Evolutionary conservation across 2,888 invertebrate genomes (phyloP), one percentile per base, ranked within the genome.

Genomic region (Abrostola triplasia): DNA sequence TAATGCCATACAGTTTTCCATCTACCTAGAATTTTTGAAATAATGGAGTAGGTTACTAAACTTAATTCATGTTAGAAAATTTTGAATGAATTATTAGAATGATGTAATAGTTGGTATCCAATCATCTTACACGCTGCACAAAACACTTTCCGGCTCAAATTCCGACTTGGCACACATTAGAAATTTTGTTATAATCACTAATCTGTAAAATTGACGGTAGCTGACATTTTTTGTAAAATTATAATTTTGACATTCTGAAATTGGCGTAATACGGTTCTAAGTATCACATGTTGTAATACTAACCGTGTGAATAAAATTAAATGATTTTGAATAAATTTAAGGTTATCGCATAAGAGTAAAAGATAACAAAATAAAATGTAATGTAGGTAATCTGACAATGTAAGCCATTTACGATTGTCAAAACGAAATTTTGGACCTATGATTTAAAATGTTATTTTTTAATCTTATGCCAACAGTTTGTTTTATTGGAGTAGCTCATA

Each of bases 401-500:
- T n/a, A n/a, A 70, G 63, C 53, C 54, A 57, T 36, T 50, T 58
- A 60, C 47, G 40, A 64, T 70, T 70, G 70, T 68, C 65, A 8
- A 63, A 57, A 58, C 56, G 60, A 49, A 70, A 61, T 68, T 73
- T 70, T 67, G 68, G 73, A 74, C 56, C 47, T 53, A 61, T 68
- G 37, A 65, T 78, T 76, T 70, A 70, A 63, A 67, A 73, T 76
- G 76, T 69, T 76, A 76, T 74, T 82, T 77, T 80, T 80, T 81
- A 78, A 76, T 77, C 73, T 72, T 78, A 80, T 71, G 63, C 60
- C 64, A 63, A 55, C 59, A 57, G 47, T 78, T 82, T 80, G 80
- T 83, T 84, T 79, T 76, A 78, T 73, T 79, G 68, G 70, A 80
- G 69, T 87, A 86, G 79, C 75, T 67, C 73, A 65, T 76, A 77